Conservation (phyloP, 2,888 invertebrate genomes). For the Cataglyphis albicans region DNA sequence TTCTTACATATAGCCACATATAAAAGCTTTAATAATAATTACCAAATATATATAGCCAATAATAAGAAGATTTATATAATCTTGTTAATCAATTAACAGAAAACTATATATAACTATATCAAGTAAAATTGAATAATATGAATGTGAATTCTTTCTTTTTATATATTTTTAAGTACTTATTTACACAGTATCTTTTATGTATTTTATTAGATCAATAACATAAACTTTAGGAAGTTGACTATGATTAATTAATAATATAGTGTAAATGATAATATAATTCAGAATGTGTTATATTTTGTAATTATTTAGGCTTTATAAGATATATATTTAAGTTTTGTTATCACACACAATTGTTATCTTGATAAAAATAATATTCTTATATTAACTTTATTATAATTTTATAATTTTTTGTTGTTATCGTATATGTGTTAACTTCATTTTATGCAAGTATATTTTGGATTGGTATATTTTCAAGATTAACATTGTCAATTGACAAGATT, state of each 20-base stretch:
- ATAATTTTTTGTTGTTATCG: not conserved
- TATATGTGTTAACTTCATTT: constrained; percentile 2
- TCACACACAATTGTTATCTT: not conserved
- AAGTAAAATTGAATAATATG: constrained; percentile 7
- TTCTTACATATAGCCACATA: not conserved
- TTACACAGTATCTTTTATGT: constrained; percentile 19
- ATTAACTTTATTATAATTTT: constrained; percentile 13
- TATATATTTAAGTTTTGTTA: constrained; percentile 41
- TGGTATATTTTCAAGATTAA: constrained; percentile 19
- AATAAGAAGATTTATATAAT: constrained; percentile 22
- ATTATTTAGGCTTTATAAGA: constrained; percentile 42
- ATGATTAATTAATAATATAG: constrained; percentile 44
- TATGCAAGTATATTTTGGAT: constrained; percentile 16
- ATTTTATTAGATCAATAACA: constrained; percentile 21
- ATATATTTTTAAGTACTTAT: constrained; percentile 40
- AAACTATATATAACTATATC: not conserved
- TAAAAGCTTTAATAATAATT: constrained; percentile 24
- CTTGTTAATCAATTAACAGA: not conserved
- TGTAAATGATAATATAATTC: constrained; percentile 37
- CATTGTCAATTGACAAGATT: not conserved
- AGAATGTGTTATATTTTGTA: constrained; percentile 26
- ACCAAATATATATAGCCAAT: constrained; percentile 3
- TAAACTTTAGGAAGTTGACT: constrained; percentile 56
- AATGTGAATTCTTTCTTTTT: constrained; percentile 55
- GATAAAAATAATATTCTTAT: constrained; percentile 16